A percentile compares a stretch with the other conserved stretches of the same genome.
Evolutionary conservation across 1,140 invertebrate species (phyloP).

Genomic region (Ectropis grisescens): DNA sequence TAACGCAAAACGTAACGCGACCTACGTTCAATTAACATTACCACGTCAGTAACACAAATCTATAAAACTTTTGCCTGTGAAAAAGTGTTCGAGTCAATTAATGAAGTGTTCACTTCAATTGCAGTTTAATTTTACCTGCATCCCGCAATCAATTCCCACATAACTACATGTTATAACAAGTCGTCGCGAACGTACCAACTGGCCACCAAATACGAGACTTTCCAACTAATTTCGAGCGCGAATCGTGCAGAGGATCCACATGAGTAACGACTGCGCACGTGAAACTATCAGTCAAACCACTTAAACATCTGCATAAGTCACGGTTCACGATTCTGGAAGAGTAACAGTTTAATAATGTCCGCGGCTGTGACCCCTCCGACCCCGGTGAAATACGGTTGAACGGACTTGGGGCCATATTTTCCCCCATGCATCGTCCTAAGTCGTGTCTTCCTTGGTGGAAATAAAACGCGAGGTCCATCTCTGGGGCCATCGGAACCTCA

Average conservation of each 20-base stretch:
- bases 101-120: too few relatives aligned
- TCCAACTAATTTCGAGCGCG: slow-evolving; percentile 51
- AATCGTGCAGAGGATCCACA: slow-evolving; percentile 56
- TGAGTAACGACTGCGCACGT: slow-evolving; percentile 57
- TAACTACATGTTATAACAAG: too few relatives aligned
- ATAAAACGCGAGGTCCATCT: slow-evolving; percentile 67
- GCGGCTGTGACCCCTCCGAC: slow-evolving; percentile 45
- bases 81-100: too few relatives aligned
- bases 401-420: slow-evolving; percentile 62
- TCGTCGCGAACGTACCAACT: too few relatives aligned
- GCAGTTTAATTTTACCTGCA: too few relatives aligned
- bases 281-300: slow-evolving; percentile 62
- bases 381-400: slow-evolving; percentile 59
- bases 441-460: slow-evolving; percentile 66
- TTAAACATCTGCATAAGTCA: slow-evolving; percentile 68
- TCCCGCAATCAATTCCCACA: too few relatives aligned
- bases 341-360: slow-evolving; percentile 68
- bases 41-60: too few relatives aligned
- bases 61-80: too few relatives aligned
- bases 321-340: slow-evolving; percentile 54
- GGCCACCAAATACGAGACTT: slow-evolving; percentile 33
- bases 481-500: slow-evolving; percentile 60
- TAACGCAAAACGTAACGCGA: too few relatives aligned
- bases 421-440: slow-evolving; percentile 56
- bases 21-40: too few relatives aligned